Percentiles rank a stretch among this genome's conserved stretches.
These are phyloP conservation scores for Falcunculus frontatus DNA, from an alignment of 2,113 vertebrate genomes.

Conservation along the genomic window DNA sequence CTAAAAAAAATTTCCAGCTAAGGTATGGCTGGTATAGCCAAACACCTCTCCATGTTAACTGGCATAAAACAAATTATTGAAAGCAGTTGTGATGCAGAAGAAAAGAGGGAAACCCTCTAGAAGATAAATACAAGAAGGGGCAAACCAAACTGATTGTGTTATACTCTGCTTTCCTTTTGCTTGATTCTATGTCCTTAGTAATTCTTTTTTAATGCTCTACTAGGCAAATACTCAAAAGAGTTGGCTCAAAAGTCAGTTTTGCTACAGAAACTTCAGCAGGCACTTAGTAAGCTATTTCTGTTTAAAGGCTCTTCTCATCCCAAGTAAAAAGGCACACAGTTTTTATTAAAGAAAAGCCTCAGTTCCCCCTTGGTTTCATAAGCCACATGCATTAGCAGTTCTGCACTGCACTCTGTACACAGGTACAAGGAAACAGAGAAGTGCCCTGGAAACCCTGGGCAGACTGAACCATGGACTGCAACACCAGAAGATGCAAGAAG, in stretches of 20 bases:
- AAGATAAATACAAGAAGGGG: background rate
- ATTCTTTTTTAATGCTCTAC: background rate
- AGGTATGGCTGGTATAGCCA: background rate
- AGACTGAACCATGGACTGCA: background rate
- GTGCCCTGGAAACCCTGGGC: background rate
- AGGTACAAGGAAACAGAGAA: background rate
- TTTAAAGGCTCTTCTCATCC: background rate
- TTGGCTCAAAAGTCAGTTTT: background rate
- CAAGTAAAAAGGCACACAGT: background rate
- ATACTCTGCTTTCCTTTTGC: background rate
- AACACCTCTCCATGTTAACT: background rate
- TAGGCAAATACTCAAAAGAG: background rate
- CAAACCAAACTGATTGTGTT: background rate
- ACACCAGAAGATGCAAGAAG: background rate
- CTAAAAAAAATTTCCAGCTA: background rate
- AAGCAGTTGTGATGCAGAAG: background rate
- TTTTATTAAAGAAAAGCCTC: background rate
- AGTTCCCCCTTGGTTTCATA: background rate
- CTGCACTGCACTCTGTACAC: background rate
- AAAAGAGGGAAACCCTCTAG: background rate
- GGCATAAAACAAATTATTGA: background rate
- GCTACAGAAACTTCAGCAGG: background rate
- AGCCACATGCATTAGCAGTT: background rate
- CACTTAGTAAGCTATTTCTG: background rate
- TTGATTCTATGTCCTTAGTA: background rate